Conservation (phyloP, 2,113 vertebrate species). For the Sula dactylatra region DNA sequence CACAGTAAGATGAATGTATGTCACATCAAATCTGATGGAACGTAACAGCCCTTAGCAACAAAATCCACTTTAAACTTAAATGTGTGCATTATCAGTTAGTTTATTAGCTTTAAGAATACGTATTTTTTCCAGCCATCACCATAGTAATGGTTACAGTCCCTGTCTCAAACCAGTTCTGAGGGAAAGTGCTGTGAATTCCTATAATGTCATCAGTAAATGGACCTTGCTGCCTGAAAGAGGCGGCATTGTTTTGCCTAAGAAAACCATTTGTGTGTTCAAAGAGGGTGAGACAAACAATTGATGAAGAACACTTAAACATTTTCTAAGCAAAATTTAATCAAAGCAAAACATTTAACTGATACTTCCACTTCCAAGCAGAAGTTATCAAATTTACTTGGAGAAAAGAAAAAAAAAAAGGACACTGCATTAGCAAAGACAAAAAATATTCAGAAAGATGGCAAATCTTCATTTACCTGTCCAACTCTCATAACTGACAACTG, state of each 20-base stretch:
- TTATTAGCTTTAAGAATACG: background rate
- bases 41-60: background rate
- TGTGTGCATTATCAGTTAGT: background rate
- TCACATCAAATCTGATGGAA: background rate
- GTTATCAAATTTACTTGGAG: background rate
- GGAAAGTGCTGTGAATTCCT: background rate
- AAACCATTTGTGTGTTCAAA: background rate
- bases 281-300: background rate
- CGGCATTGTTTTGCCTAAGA: background rate
- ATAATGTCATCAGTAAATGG: background rate
- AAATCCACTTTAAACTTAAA: background rate
- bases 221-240: background rate
- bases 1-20: background rate
- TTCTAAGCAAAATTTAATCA: background rate
- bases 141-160: background rate
- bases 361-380: background rate
- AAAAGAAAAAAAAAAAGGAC: background rate
- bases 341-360: background rate
- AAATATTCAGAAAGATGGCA: fast-evolving
- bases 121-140: background rate
- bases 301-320: background rate
- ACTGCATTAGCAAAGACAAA: background rate
- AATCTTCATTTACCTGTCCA: background rate
- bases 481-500: background rate
- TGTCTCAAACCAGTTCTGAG: background rate